Conservation (phyloP, 2,797 vertebrate species). For the Alcedo atthis region DNA sequence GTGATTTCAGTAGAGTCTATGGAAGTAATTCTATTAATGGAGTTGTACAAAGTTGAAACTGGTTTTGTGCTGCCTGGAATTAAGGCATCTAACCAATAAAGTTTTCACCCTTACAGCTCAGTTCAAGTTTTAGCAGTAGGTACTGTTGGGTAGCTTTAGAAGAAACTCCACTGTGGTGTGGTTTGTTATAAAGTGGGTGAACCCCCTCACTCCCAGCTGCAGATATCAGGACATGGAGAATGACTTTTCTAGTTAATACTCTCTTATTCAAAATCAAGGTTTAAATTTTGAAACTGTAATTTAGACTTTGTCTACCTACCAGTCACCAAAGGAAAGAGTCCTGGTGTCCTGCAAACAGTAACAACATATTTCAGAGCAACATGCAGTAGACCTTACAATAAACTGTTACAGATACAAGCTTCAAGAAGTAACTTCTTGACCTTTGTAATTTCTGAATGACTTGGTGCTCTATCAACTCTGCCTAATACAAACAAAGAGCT, state of each 20-base stretch:
- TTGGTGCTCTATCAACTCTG: not conserved
- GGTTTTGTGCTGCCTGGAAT: not conserved
- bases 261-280: not conserved
- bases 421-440: not conserved
- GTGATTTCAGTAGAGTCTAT: not conserved
- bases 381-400: not conserved
- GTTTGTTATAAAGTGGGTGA: not conserved
- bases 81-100: not conserved
- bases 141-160: not conserved
- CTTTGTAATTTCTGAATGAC: not conserved
- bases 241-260: not conserved
- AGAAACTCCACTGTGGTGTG: not conserved
- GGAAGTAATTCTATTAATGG: not conserved
- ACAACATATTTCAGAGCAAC: not conserved
- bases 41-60: not conserved
- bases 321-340: not conserved
- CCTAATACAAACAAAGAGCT: not conserved
- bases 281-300: not conserved
- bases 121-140: not conserved
- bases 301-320: not conserved
- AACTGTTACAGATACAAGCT: not conserved
- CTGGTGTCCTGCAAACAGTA: not conserved
- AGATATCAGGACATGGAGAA: not conserved
- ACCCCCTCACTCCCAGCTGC: rapidly evolving
- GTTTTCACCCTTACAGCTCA: not conserved